Base-by-base conservation (phyloP, 2,113 vertebrate genomes). In the Salvelinus namaycush region DNA sequence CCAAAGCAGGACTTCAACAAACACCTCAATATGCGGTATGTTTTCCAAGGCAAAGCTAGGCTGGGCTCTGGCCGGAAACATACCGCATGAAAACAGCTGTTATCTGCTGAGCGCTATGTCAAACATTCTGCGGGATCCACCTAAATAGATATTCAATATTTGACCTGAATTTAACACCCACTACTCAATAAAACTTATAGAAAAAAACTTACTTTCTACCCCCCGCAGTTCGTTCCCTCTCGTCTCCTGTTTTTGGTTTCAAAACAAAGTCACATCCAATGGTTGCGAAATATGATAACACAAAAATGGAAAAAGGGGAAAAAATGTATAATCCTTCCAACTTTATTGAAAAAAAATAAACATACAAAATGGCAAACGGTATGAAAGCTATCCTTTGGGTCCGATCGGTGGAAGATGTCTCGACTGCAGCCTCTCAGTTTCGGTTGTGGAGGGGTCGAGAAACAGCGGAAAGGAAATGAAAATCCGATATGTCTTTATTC, bases 401-500 rank as follows among this genome's bases (percentile, higher is more conserved):
- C 97, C 96, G 95, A 93, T 94, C 94, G 95, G 94, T 95, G 95
- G 96, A 96, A 95, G 96, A 95, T 96, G 96, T 96, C 95, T 95
- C 95, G 96, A 95, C 96, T 95, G 96, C 95, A 95, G 96, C 96
- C 96, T 97, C 93, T 95, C 97, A 95, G 95, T 96, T 96, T 96
- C 90, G 96, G 95, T 97, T 96, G 96, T 96, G 97, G 95, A 97
- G 95, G 95, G 96, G 94, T 95, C 96, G 94, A 95, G 95, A 95
- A 95, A 97, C 95, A 95, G 94, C 97, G 96, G 96, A 96, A 97
- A 97, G 97, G 98, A 99, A 98, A 99, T 98, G 97, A 99, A 99
- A 98, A 99, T 98, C 97, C 97, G 97, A 99, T 98, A 98, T 98
- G 97, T 98, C 98, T 99, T 99, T 99, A 99, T 99, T 99, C 98